Base-by-base conservation (phyloP, 2,888 invertebrate species). In the Cetonia aurata region DNA sequence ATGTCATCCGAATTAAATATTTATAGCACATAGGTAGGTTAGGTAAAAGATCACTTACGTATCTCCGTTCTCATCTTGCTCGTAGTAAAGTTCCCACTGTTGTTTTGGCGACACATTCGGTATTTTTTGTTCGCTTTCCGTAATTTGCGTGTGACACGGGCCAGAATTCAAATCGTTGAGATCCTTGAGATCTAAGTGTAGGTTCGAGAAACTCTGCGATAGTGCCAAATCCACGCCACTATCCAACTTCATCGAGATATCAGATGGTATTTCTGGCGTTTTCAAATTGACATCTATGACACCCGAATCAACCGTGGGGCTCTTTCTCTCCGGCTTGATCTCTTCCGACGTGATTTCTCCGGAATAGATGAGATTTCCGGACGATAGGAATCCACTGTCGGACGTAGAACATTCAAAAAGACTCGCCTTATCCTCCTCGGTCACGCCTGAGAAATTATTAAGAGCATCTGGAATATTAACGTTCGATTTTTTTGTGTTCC, bases 1-100 rank as follows among this genome's bases (percentile, higher is more conserved):
- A 25, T 25, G 25, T 25, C 25, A 25, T 25, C 25, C 4, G 4
- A 4, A 25, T 25, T 1, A 25, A 25, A 25, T 25, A 3, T 25
- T 25, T 25, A 25, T 25, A 25, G 25, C 25, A 25, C 25, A 25
- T 48, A 33, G n/a, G n/a, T 62, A 65, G 62, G 52, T 65, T 65
- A 65, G 50, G 19, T 37, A 42, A 57, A 70, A 48, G 42, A 33
- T 52, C 71, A 91, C 95, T 93, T 88, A 95, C 95, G 95, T 95
- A 84, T 96, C 95, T 76, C 95, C 96, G 78, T 94, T 94, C 74
- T 92, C 90, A 82, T 95, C 92, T 79, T 93, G 94, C 75, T 90
- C 87, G 82, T 91, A 94, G 76, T 91, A 91, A 76, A 89, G 84
- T 78, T 90, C 87, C 88, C 92, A 90, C 60, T 89, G 86, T 74